Conservation (phyloP, 1,140 invertebrate species). For the Bombus superbus region DNA sequence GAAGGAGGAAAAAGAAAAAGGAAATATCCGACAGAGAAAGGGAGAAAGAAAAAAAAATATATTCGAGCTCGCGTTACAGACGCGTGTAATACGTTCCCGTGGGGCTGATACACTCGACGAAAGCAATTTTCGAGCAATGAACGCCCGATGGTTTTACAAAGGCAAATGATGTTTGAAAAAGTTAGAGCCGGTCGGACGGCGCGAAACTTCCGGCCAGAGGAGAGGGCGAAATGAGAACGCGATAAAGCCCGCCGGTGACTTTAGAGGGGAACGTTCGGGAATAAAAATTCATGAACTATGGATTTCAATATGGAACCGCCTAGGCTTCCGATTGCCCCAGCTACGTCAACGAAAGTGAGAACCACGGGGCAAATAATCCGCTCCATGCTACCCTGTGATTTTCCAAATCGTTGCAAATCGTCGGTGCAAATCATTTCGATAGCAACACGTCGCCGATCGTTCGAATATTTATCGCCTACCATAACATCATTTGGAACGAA, state of each 20-base stretch:
- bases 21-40: background rate
- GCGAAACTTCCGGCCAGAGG: constrained; percentile 27
- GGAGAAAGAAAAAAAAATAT: background rate
- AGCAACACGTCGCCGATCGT: no score
- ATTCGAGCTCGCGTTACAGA: constrained; percentile 29
- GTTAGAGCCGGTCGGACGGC: constrained; percentile 26
- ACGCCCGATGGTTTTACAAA: constrained; percentile 40
- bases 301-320: constrained; percentile 50
- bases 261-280: background rate
- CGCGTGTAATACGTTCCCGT: constrained; percentile 60
- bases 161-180: constrained; percentile 62
- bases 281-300: constrained; percentile 56
- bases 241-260: constrained; percentile 11
- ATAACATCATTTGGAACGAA: no score
- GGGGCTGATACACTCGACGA: constrained; percentile 54
- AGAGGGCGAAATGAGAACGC: constrained; percentile 29
- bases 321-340: background rate
- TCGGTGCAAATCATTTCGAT: no score
- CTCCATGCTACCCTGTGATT: no score
- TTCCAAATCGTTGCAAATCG: background rate
- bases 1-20: background rate
- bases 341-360: background rate
- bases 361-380: constrained; percentile 24
- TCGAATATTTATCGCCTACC: no score
- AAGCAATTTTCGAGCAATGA: constrained; percentile 60